phyloP scores from a whole-genome alignment of 2,888 invertebrate genomes.

The Diarsia dahlii region DNA sequence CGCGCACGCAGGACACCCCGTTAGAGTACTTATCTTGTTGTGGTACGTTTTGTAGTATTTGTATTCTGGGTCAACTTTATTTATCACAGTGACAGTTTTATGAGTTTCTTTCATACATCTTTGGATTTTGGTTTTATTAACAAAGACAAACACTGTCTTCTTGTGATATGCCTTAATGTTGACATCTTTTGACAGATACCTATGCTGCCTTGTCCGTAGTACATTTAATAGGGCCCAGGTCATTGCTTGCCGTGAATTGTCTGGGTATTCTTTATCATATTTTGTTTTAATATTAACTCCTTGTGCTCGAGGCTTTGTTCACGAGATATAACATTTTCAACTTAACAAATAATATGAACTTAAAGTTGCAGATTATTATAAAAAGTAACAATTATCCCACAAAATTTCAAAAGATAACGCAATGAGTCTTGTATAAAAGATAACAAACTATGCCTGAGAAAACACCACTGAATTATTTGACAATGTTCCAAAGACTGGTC shows the following conservation, averaged over 20 bases:
- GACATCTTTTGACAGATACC: too few relatives aligned
- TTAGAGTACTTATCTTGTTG: too few relatives aligned
- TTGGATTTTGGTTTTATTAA: too few relatives aligned
- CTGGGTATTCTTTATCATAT: neutral
- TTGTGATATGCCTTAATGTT: too few relatives aligned
- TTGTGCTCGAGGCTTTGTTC: neutral
- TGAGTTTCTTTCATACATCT: too few relatives aligned
- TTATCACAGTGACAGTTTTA: too few relatives aligned
- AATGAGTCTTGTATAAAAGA: neutral
- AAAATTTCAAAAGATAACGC: neutral
- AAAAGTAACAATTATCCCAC: neutral
- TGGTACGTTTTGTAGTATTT: too few relatives aligned
- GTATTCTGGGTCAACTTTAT: neutral
- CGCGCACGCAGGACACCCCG: too few relatives aligned
- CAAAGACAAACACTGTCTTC: too few relatives aligned
- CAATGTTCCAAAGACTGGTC: neutral
- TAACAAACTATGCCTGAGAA: neutral
- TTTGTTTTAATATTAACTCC: neutral
- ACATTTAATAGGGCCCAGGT: too few relatives aligned
- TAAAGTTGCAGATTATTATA: neutral
- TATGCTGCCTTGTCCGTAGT: too few relatives aligned
- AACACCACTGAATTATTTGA: neutral
- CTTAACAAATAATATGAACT: neutral
- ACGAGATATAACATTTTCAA: neutral
- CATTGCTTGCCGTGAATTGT: too few relatives aligned